These are phyloP conservation scores for Chaetodon trifasciatus DNA, from an alignment of 2,797 vertebrate species.

Conservation along the genomic window DNA sequence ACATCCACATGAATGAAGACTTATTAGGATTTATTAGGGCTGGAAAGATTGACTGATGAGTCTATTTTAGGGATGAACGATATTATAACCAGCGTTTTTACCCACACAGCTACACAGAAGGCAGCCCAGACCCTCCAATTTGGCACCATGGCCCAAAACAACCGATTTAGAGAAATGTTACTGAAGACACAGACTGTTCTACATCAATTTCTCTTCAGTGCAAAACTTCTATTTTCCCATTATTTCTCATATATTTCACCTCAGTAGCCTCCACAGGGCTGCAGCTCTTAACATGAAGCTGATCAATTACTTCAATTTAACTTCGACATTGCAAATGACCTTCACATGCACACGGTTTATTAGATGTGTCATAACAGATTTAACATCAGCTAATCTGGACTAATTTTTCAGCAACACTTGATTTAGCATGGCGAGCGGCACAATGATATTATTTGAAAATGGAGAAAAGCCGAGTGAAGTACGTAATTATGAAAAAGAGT, in stretches of 20 bases:
- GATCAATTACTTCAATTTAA: constrained; percentile 28
- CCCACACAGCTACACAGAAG: not conserved
- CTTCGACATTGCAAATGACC: constrained; percentile 30
- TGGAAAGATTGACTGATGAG: no score
- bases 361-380: constrained; percentile 57
- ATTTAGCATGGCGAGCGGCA: constrained; percentile 18
- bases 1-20: no score
- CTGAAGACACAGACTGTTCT: not conserved
- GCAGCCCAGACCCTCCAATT: not conserved
- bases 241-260: not conserved
- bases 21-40: no score
- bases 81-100: not conserved
- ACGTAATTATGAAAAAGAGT: constrained; percentile 47
- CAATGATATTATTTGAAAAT: constrained; percentile 20
- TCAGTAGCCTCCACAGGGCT: not conserved
- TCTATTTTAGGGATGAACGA: no score
- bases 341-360: constrained; percentile 40
- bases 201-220: not conserved
- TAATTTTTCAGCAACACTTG: constrained; percentile 34
- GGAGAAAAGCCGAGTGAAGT: constrained; percentile 18
- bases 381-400: constrained; percentile 37
- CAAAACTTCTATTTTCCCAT: not conserved
- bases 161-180: not conserved
- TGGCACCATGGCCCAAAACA: not conserved
- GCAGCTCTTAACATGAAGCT: constrained; percentile 2